Base-by-base conservation (phyloP, 2,797 vertebrate species). In the Eutrigla gurnardus region DNA sequence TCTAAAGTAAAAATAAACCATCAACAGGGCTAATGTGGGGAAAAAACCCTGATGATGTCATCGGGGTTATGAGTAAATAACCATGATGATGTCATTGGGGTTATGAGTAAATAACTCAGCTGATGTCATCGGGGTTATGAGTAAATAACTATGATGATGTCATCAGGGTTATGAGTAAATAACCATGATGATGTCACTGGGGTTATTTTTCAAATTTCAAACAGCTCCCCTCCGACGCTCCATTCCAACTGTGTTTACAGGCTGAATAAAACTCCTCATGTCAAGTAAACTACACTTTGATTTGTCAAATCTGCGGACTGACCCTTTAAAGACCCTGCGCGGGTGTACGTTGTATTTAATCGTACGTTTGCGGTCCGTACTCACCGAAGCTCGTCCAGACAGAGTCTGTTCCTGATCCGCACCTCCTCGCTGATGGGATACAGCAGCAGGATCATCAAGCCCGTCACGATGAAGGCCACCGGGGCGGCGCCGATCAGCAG, bases 401-500 rank as follows among this genome's bases (percentile, higher is more conserved):
- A 94, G 50, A 92, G 42, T 86, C 95, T 95, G 42, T 95, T 95
- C 84, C 95, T 93, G 60, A 93, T 95, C 60, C 96, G 86, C 11
- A 96, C 94, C 11, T 94, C 93, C 90, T 97, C 96, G 2, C 93
- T 96, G 91, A 97, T 95, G 0, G 97, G 97, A 77, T 98, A 97
- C 43, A 96, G 91, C 83, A 96, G 62, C 2, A 99, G 95, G 89
- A 99, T 95, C 89, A 96, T 80, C 46, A 99, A 91, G 25, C 98
- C 98, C 0, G 87, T 82, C 25, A 96, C 78, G 60, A 99, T 97
- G 83, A 99, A 97, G 81, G 94, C 88, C 75, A 97, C 95, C 0
- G 98, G 98, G 17, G 96, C 96, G 0, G 94, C 97, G 1, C 97
- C 95, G 1, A 98, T 97, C 80, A 99, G 95, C 79, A 99, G 92